Base-by-base conservation (phyloP, 2,113 vertebrate species). In the Seriola dumerili region DNA sequence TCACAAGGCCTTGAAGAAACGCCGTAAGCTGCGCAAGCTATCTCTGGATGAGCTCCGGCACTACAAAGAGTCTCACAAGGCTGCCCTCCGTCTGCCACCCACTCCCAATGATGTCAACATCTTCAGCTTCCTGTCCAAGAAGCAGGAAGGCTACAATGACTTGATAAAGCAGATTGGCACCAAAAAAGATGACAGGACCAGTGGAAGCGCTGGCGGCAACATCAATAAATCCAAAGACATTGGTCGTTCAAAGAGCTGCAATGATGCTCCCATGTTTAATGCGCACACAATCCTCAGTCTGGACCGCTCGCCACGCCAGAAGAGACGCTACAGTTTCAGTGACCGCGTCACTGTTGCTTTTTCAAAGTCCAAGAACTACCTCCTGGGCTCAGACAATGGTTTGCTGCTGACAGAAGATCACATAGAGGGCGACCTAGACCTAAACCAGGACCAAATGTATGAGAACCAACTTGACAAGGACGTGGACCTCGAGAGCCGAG, bases 1-100 rank as follows among this genome's bases (percentile, higher is more conserved):
- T 46, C 98, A 99, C 91, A 99, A 99, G 91, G 98, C 98, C 48
- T 96, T 99, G 54, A 99, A 99, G 94, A 99, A 99, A 90, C 95
- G 97, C 9, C 96, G 98, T 46, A 97, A 96, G 77, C 94, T 96
- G 80, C 95, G 96, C 9, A 98, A 98, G 87, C 96, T 98, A 4
- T 99, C 97, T 12, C 94, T 98, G 2, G 97, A 98, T 65, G 96
- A 96, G 71, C 95, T 96, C 4, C 94, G 95, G 14, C 94, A 94
- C 34, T 94, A 93, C 88, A 95, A 95, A 72, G 88, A 93, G 55
- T 88, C 86, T 34, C 88, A 96, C 84, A 97, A 96, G 78, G 96
- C 96, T 29, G 52, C 94, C 1, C 93, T 95, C 72, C 95, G 94
- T 25, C 85, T 96, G 86, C 80, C 95, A 0, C 87, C 93, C 21